Conservation (phyloP, 2,888 invertebrate species). For the Nyleta sp. region DNA sequence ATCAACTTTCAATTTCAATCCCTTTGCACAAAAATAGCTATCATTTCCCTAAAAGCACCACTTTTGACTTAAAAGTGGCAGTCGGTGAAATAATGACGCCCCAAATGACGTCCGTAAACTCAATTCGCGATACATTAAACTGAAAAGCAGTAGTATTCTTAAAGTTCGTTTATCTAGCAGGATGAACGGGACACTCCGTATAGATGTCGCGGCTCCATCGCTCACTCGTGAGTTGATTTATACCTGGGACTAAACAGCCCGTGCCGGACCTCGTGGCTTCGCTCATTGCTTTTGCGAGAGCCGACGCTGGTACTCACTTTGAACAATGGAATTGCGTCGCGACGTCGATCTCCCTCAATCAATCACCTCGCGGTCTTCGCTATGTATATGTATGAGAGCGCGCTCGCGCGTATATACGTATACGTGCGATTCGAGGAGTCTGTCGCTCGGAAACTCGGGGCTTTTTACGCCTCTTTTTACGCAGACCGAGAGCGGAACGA, state of each 20-base stretch:
- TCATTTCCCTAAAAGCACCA: too few species aligned
- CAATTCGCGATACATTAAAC: not conserved
- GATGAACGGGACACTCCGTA: constrained; percentile 47
- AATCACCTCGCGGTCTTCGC: constrained; percentile 74
- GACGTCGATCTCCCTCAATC: constrained; percentile 81
- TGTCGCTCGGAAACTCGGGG: constrained; percentile 51
- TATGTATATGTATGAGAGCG: constrained; percentile 58
- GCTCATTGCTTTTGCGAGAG: constrained; percentile 73
- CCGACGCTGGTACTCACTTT: constrained; percentile 71
- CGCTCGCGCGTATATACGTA: constrained; percentile 35
- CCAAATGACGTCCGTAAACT: not conserved
- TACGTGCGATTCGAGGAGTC: constrained; percentile 48
- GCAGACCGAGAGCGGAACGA: constrained; percentile 54
- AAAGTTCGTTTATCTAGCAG: constrained; percentile 31
- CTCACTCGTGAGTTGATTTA: constrained; percentile 76
- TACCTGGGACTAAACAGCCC: constrained; percentile 73
- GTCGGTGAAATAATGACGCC: not conserved
- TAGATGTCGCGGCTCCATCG: constrained; percentile 57
- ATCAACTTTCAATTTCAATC: too few species aligned
- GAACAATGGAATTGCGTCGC: constrained; percentile 81
- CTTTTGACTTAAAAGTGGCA: too few species aligned
- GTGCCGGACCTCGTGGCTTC: constrained; percentile 71
- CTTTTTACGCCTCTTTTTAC: constrained; percentile 67
- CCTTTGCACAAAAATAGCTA: too few species aligned
- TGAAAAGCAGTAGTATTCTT: constrained; percentile 19